These are phyloP conservation scores for Amblyraja radiata DNA, from an alignment of 2,797 vertebrate species.

Conservation along the genomic window DNA sequence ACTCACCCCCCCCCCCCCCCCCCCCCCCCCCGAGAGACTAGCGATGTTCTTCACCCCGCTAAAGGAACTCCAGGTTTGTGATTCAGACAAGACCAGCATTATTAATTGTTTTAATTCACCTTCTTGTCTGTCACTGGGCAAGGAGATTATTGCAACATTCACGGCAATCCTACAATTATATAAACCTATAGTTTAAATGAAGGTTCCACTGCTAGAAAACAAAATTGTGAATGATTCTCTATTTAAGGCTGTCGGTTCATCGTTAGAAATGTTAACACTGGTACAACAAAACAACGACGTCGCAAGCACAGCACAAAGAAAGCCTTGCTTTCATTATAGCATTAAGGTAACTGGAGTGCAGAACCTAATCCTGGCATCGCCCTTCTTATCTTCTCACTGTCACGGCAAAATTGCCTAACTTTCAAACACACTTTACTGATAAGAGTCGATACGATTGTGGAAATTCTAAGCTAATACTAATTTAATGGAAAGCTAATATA, in stretches of 20 bases:
- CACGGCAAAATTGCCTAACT: background rate
- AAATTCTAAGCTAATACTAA: conserved; percentile 18
- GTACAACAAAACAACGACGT: no score
- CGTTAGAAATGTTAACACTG: background rate
- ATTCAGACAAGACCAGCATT: background rate
- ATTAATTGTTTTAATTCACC: background rate
- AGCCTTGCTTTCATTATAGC: no score
- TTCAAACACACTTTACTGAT: background rate
- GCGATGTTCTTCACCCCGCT: background rate
- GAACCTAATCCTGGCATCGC: background rate
- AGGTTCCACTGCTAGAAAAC: background rate
- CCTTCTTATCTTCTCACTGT: background rate
- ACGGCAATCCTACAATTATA: background rate
- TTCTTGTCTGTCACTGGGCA: background rate
- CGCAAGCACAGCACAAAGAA: no score
- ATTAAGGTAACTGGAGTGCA: background rate
- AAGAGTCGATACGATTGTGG: background rate
- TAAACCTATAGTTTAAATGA: background rate
- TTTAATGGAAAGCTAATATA: conserved; percentile 28
- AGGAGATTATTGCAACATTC: background rate
- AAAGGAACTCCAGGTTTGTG: background rate
- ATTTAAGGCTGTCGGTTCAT: background rate
- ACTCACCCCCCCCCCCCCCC: background rate
- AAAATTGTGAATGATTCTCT: background rate
- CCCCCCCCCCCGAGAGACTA: no score